Evolutionary conservation across 2,113 vertebrate species (phyloP).

Genomic region (Ondatra zibethicus): DNA sequence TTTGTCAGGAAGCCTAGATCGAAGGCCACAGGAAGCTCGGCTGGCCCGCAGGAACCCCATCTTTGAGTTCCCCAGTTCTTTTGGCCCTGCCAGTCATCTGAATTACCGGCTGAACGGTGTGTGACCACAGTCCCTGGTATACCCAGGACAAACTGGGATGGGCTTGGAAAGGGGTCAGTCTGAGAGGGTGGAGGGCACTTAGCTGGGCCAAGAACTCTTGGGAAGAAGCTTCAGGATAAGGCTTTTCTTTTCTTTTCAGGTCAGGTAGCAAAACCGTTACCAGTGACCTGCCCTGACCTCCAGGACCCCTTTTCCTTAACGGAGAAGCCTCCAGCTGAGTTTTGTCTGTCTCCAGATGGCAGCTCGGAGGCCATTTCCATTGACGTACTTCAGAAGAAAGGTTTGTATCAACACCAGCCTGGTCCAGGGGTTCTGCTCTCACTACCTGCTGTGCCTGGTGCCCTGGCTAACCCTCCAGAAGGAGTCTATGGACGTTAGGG

Average conservation of each 20-base stretch:
- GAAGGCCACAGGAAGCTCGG: slow-evolving; percentile 86
- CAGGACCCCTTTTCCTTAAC: slow-evolving; percentile 97
- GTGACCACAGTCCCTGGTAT: slow-evolving; percentile 57
- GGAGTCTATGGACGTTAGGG: background rate
- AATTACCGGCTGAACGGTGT: slow-evolving; percentile 91
- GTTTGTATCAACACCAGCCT: slow-evolving; percentile 81
- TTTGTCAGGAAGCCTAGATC: slow-evolving; percentile 85
- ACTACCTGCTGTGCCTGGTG: background rate
- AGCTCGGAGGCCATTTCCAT: slow-evolving; percentile 92
- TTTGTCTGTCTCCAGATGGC: slow-evolving; percentile 96
- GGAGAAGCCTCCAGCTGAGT: slow-evolving; percentile 96
- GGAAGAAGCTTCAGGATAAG: background rate
- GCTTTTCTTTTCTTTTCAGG: slow-evolving; percentile 78
- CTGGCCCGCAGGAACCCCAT: slow-evolving; percentile 89
- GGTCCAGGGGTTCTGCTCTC: background rate
- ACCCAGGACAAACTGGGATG: background rate
- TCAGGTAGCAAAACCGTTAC: slow-evolving; percentile 87
- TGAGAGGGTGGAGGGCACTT: background rate
- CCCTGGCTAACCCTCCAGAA: background rate
- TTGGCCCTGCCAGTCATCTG: slow-evolving; percentile 82
- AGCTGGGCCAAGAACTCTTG: background rate
- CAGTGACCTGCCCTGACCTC: slow-evolving; percentile 92
- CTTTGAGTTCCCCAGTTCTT: slow-evolving; percentile 92
- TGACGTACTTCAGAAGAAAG: slow-evolving; percentile 95
- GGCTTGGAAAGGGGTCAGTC: background rate